Percentiles rank a stretch among this genome's conserved stretches.
Conservation (phyloP, 2,113 vertebrate species). For the Stercorarius parasiticus region DNA sequence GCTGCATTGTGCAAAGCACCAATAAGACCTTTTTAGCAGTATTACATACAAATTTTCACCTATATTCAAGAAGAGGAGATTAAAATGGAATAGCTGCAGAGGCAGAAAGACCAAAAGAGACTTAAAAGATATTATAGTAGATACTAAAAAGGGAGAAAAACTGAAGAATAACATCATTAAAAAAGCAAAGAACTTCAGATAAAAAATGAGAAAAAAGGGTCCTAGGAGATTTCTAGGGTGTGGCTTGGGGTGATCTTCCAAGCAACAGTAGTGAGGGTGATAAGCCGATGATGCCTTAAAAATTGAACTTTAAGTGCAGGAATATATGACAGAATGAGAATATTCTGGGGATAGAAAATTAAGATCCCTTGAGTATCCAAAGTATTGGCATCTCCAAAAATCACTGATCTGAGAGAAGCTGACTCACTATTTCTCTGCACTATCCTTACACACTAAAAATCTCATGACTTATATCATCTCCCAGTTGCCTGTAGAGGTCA, state of each 20-base stretch:
- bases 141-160: background rate
- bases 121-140: background rate
- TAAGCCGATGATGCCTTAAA: background rate
- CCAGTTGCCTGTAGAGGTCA: background rate
- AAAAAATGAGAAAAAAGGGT: background rate
- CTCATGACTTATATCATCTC: background rate
- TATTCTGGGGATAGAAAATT: background rate
- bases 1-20: background rate
- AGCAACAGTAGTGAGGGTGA: background rate
- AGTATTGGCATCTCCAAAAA: background rate
- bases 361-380: background rate
- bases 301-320: background rate
- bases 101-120: background rate
- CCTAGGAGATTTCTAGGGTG: background rate
- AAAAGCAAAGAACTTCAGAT: background rate
- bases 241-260: background rate
- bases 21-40: background rate
- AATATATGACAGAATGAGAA: background rate
- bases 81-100: background rate
- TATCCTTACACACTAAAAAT: background rate
- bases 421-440: background rate
- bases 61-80: background rate
- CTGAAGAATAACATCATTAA: background rate
- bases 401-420: background rate
- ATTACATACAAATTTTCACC: background rate